Evolutionary conservation across 2,888 invertebrate genomes (phyloP).

Genomic region (Drosophila kanekoi): DNA sequence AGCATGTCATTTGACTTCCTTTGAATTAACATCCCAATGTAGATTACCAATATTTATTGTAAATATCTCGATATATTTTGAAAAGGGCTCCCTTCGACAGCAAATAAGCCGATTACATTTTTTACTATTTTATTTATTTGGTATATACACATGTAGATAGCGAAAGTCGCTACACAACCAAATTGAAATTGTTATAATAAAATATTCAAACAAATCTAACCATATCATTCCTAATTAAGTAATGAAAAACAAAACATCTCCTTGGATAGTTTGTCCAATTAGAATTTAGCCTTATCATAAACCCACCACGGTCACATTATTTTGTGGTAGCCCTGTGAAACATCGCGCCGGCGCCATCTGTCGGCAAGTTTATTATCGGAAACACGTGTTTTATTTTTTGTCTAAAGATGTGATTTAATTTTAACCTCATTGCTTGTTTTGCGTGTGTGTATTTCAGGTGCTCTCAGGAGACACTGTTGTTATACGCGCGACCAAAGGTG

Average conservation of each 20-base stretch:
- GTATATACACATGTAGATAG: too few species aligned
- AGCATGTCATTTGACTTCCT: neutral
- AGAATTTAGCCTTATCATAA: conserved; percentile 1
- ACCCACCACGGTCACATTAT: conserved; percentile 39
- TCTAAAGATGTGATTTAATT: conserved; percentile 31
- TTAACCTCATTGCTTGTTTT: conserved; percentile 58
- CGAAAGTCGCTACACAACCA: too few species aligned
- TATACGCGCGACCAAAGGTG: conserved; percentile 93
- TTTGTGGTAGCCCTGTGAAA: conserved; percentile 36
- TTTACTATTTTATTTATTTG: too few species aligned
- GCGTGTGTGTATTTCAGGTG: conserved; percentile 87
- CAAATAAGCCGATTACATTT: too few species aligned
- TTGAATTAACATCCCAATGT: too few species aligned
- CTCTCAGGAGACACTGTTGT: conserved; percentile 98
- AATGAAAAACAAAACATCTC: neutral
- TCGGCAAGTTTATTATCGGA: conserved; percentile 9
- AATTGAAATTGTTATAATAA: too few species aligned
- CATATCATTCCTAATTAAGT: too few species aligned
- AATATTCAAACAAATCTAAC: too few species aligned
- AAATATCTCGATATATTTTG: too few species aligned
- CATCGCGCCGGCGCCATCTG: conserved; percentile 40
- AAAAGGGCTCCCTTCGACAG: too few species aligned
- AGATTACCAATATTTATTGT: too few species aligned
- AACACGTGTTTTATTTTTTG: conserved; percentile 39
- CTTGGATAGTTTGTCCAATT: neutral